Evolutionary conservation across 2,888 invertebrate species (phyloP).

Genomic region (Asteroscopus sphinx): DNA sequence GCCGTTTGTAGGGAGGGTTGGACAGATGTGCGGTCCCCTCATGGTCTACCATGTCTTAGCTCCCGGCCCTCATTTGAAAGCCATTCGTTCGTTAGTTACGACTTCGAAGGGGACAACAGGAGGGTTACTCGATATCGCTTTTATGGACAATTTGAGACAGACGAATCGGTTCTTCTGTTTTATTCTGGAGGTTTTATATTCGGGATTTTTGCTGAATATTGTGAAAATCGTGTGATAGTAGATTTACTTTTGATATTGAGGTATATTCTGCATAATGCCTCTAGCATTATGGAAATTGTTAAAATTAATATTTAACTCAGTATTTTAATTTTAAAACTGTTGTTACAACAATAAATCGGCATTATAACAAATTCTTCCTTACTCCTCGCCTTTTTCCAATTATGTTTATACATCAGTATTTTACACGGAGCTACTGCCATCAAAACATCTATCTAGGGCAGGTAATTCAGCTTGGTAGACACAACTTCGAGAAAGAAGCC

Average conservation of each 20-base stretch:
- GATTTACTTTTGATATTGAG: constrained; percentile 9
- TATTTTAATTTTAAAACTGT: too few relatives aligned
- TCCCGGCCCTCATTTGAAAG: constrained; percentile 60
- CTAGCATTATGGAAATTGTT: too few relatives aligned
- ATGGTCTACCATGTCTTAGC: constrained; percentile 53
- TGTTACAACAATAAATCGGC: too few relatives aligned
- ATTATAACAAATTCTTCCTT: too few relatives aligned
- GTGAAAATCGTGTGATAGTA: constrained; percentile 13
- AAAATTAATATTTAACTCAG: too few relatives aligned
- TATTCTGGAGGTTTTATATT: constrained; percentile 48
- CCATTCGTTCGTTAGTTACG: constrained; percentile 78
- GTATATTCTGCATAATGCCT: too few relatives aligned
- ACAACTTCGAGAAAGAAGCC: too few relatives aligned
- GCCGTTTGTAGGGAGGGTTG: constrained; percentile 55
- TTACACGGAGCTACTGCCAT: too few relatives aligned
- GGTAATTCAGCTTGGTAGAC: too few relatives aligned
- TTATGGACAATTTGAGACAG: constrained; percentile 72
- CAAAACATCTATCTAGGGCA: too few relatives aligned
- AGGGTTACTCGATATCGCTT: constrained; percentile 67
- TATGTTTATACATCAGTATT: too few relatives aligned
- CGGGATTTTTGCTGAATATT: constrained; percentile 37
- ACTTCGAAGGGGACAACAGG: constrained; percentile 66
- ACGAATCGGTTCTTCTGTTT: constrained; percentile 61
- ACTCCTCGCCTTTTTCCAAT: too few relatives aligned
- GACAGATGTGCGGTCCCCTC: constrained; percentile 67